phyloP scores from a whole-genome alignment of 2,797 vertebrate species.

The Tolypeutes matacus region DNA sequence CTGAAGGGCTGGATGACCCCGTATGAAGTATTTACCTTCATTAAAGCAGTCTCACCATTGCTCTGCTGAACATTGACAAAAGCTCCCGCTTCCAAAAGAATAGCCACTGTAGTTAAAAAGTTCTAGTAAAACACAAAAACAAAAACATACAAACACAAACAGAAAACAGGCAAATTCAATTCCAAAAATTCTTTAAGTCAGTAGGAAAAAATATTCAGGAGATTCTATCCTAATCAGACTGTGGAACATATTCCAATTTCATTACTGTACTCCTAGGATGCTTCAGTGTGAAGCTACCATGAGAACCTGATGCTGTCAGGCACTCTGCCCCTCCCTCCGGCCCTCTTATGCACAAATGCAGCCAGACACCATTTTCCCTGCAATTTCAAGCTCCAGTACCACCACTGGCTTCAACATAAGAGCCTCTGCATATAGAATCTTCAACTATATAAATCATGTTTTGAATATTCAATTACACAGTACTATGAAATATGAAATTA shows the following conservation, averaged over 20 bases:
- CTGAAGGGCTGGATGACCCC: no score
- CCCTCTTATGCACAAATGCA: fast-evolving
- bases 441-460: neutral
- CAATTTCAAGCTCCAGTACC: neutral
- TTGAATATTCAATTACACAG: slow-evolving; percentile 46
- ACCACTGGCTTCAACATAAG: neutral
- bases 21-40: slow-evolving; percentile 92
- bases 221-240: neutral
- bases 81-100: slow-evolving; percentile 97
- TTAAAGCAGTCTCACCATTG: slow-evolving; percentile 96
- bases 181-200: neutral
- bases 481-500: neutral
- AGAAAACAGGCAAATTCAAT: neutral
- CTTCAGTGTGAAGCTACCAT: neutral
- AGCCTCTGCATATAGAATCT: neutral
- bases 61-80: slow-evolving; percentile 94
- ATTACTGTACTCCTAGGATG: neutral
- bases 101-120: slow-evolving; percentile 96
- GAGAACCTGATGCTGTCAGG: neutral
- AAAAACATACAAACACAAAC: neutral
- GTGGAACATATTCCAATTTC: neutral
- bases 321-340: no score
- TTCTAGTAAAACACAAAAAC: slow-evolving; percentile 89
- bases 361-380: neutral
- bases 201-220: slow-evolving; percentile 12